phyloP scores from a whole-genome alignment of 2,888 invertebrate species.

The Gasteruption jaculator region DNA sequence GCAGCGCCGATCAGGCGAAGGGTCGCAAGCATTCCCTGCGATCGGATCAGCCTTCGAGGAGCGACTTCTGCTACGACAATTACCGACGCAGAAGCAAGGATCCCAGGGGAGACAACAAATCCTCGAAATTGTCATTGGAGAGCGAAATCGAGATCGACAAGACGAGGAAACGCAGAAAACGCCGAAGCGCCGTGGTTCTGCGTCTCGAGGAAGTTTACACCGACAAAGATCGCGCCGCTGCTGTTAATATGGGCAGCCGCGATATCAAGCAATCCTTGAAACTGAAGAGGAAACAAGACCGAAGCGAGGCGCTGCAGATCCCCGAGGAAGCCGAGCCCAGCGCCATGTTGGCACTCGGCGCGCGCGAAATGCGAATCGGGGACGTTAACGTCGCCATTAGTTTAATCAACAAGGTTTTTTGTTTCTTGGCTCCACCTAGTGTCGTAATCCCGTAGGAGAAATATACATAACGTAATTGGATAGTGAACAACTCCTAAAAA shows the following conservation, averaged over 20 bases:
- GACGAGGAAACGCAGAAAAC: constrained; percentile 42
- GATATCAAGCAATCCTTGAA: constrained; percentile 84
- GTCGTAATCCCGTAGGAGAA: no score
- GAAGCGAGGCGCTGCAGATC: constrained; percentile 66
- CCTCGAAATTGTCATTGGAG: constrained; percentile 28
- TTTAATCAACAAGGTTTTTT: constrained; percentile 81
- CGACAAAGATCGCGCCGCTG: constrained; percentile 87
- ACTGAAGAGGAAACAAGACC: constrained; percentile 74
- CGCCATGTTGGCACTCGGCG: constrained; percentile 70
- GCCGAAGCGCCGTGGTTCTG: constrained; percentile 33
- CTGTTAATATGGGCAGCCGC: constrained; percentile 78
- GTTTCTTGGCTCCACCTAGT: no score
- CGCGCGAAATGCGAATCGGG: constrained; percentile 72
- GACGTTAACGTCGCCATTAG: constrained; percentile 68
- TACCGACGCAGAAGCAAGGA: constrained; percentile 16
- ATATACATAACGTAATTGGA: background rate
- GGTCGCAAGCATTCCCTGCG: constrained; percentile 19
- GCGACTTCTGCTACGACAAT: background rate
- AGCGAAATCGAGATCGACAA: constrained; percentile 40
- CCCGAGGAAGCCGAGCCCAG: constrained; percentile 77
- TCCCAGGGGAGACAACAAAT: constrained; percentile 13
- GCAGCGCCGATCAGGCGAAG: constrained; percentile 6
- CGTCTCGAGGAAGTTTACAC: constrained; percentile 74
- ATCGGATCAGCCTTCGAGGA: background rate
- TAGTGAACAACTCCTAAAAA: no score